These are phyloP conservation scores for Gortyna flavago DNA, from an alignment of 2,888 invertebrate genomes.

Conservation along the genomic window DNA sequence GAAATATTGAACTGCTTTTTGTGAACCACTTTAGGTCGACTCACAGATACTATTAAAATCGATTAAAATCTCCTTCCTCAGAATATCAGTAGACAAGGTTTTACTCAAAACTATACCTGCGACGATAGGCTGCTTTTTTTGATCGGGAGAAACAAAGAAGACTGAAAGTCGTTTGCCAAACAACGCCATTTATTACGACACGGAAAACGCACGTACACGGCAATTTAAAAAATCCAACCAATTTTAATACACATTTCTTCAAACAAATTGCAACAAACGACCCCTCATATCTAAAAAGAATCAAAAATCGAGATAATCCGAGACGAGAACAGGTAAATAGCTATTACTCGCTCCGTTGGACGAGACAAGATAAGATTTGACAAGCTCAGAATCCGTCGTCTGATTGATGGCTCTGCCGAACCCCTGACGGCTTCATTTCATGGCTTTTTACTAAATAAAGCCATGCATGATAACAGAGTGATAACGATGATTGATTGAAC, in stretches of 20 bases:
- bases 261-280: conserved; percentile 71
- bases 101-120: not conserved
- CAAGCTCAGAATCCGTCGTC: conserved; percentile 72
- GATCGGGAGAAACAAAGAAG: not conserved
- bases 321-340: conserved; percentile 87
- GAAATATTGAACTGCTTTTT: not conserved
- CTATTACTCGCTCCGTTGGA: conserved; percentile 88
- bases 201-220: not conserved
- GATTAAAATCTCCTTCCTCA: not conserved
- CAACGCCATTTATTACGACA: not conserved
- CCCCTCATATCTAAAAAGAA: conserved; percentile 80
- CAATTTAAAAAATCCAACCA: conserved; percentile 41
- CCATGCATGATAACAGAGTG: conserved; percentile 73
- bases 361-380: conserved; percentile 85
- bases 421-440: conserved; percentile 85
- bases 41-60: not conserved
- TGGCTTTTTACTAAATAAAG: conserved; percentile 80
- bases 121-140: not conserved
- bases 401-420: conserved; percentile 84
- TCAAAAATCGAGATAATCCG: conserved; percentile 85
- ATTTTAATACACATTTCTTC: conserved; percentile 50
- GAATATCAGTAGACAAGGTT: not conserved
- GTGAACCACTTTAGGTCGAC: not conserved
- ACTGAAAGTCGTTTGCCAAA: not conserved
- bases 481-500: conserved; percentile 64